Evolutionary conservation across 2,888 invertebrate genomes (phyloP), one percentile per base, ranked within the genome.

Genomic region (Pecten maximus): DNA sequence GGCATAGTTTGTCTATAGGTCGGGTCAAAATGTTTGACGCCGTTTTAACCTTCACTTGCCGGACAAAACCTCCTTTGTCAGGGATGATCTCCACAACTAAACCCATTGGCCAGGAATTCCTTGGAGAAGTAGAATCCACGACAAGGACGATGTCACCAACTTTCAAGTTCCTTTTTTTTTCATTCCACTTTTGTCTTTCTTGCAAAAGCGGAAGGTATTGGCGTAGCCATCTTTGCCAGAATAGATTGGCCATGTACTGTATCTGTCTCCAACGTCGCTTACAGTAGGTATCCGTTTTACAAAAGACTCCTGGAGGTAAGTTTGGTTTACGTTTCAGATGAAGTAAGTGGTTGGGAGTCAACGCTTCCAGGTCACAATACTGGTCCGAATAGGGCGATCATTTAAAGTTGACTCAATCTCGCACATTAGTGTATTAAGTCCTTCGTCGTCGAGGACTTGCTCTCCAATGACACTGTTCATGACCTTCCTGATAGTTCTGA

Each of bases 301-400:
- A 54, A 48, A 92, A 92, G 10, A 92, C 90, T 28, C 93, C 92
- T 16, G 92, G 93, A 8, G 92, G 92, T 19, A 92, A 91, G 28
- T 40, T 35, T 35, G 91, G 92, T 87, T 91, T 50, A n/a, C 60
- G 90, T 87, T 93, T 92, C 8, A 74, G 88, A 40, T 91, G 92
- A 0, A 92, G 60, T 3, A 92, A 91, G 88, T 91, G 92, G 86
- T 91, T 89, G n/a, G 92, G 93, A 40, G 93, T 92, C n/a, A 93
- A 90, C 19, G 92, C 92, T 40, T 90, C 91, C 35, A 87, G 4
- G 2, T 88, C 40, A 0, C 88, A 40, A 6, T 90, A 92, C 74
- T 92, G 60, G 40, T 91, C 87, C n/a, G n/a, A 4, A 91, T 87
- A 23, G 92, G 92, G 10, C 92, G 88, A 44, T 88, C 40, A 48